These are phyloP conservation scores for Lutjanus argentimaculatus DNA, from an alignment of 2,797 vertebrate species.

Conservation along the genomic window DNA sequence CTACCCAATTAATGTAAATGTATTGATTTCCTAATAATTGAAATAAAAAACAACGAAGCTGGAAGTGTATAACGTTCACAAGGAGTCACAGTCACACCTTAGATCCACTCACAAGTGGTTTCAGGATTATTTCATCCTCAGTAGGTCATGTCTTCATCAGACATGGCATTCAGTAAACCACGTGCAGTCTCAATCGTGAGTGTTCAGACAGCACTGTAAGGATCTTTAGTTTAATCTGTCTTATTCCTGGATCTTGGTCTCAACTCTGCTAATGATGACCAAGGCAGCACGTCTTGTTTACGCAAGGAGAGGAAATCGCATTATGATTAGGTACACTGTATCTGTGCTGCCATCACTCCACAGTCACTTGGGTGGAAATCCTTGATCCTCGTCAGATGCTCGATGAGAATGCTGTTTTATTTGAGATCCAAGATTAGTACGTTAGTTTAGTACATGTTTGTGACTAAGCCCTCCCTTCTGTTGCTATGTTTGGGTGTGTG, in stretches of 20 bases:
- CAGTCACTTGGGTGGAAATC: fast-evolving
- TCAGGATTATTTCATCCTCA: neutral
- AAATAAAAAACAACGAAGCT: neutral
- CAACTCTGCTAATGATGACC: neutral
- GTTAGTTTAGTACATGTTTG: neutral
- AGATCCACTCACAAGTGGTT: neutral
- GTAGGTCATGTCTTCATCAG: neutral
- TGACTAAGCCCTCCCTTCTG: conserved; percentile 15
- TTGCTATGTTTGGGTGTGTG: neutral
- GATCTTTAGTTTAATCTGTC: conserved; percentile 48
- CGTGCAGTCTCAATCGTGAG: conserved; percentile 10
- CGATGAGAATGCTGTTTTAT: neutral
- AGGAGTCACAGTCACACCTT: neutral
- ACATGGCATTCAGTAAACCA: neutral
- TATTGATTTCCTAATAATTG: neutral
- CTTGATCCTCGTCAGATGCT: neutral
- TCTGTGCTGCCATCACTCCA: neutral
- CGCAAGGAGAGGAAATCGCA: neutral
- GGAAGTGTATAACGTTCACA: neutral
- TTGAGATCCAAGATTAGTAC: neutral
- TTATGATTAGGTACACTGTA: fast-evolving
- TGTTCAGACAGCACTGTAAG: conserved; percentile 7
- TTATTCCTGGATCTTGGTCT: conserved; percentile 43
- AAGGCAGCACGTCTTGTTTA: conserved; percentile 25
- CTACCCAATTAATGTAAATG: neutral